phyloP scores from a whole-genome alignment of 2,797 vertebrate genomes.

The Molossus molossus region DNA sequence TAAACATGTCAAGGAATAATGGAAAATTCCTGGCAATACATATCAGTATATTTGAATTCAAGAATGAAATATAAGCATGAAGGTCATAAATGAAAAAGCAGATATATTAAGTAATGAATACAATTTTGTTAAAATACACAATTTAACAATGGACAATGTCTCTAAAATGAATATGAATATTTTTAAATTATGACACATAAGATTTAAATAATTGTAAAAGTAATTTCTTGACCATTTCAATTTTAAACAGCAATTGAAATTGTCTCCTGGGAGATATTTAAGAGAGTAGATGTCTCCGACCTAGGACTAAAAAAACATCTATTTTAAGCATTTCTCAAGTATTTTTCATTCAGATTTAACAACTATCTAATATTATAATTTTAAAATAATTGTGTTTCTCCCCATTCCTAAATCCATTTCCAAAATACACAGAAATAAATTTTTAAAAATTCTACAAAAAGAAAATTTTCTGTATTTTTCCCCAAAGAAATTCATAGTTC shows the following conservation, averaged over 20 bases:
- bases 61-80: conserved; percentile 51
- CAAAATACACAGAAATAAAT: background rate
- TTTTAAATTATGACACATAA: background rate
- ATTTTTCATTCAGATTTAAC: conserved; percentile 46
- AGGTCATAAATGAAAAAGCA: conserved; percentile 11
- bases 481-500: background rate
- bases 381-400: background rate
- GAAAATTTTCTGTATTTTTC: background rate
- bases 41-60: conserved; percentile 35
- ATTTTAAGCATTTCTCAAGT: background rate
- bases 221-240: background rate
- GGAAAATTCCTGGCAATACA: background rate
- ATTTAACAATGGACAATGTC: background rate
- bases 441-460: background rate
- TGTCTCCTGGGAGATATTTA: background rate
- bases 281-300: background rate
- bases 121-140: conserved; percentile 4
- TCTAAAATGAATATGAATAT: background rate
- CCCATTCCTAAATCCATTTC: background rate
- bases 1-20: conserved; percentile 8
- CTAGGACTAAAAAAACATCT: background rate
- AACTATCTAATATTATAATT: background rate
- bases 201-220: background rate
- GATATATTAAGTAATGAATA: background rate
- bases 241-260: conserved; percentile 58